Percentiles rank a stretch among this genome's conserved stretches.
Evolutionary conservation across 2,113 vertebrate genomes (phyloP).

Genomic region (Taurulus bubalis): DNA sequence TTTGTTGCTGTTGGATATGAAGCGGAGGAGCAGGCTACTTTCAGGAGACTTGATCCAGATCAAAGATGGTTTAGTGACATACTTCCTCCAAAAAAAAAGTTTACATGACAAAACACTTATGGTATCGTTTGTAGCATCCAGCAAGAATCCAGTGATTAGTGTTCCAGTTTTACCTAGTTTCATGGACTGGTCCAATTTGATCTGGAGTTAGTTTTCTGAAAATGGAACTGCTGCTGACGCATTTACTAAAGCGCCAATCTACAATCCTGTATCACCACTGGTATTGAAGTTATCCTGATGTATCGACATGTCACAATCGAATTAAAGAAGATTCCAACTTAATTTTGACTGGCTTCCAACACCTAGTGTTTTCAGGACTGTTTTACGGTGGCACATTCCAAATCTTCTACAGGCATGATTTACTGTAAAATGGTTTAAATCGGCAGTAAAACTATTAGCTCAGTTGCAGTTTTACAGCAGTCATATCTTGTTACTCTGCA

Average conservation of each 20-base stretch:
- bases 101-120: not conserved
- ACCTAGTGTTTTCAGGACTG: slow-evolving; percentile 16
- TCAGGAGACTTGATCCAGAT: slow-evolving; percentile 66
- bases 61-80: not conserved
- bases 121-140: slow-evolving; percentile 5
- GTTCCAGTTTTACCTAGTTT: slow-evolving; percentile 22
- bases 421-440: not conserved
- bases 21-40: slow-evolving; percentile 47
- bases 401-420: not conserved
- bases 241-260: slow-evolving; percentile 53
- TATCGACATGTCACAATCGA: slow-evolving; percentile 70
- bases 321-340: slow-evolving; percentile 78
- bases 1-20: slow-evolving; percentile 62
- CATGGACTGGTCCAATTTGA: slow-evolving; percentile 27
- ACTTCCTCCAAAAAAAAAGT: not conserved
- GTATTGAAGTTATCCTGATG: slow-evolving; percentile 69
- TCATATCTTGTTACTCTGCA: not conserved
- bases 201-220: slow-evolving; percentile 70
- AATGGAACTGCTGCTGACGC: slow-evolving; percentile 44
- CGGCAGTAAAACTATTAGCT: not conserved
- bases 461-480: not conserved
- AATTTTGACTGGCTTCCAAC: slow-evolving; percentile 59
- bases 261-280: slow-evolving; percentile 68
- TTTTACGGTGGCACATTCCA: slow-evolving; percentile 5
- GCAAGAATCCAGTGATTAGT: slow-evolving; percentile 15